phyloP scores from a whole-genome alignment of 2,888 invertebrate species.

The Branchipolynoe longqiensis region DNA sequence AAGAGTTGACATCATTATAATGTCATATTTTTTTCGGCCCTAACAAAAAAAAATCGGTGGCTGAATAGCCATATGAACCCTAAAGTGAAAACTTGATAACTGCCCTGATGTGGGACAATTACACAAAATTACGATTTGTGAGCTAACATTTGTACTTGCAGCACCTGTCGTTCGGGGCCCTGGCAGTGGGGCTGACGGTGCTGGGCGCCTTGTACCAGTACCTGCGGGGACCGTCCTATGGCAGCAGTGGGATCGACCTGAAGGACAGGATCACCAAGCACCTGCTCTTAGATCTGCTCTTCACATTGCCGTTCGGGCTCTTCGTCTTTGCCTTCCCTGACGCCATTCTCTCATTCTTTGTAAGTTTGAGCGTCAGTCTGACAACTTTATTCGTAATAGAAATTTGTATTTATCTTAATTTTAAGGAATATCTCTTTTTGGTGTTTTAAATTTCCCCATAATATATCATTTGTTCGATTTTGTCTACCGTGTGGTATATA shows the following conservation, averaged over 20 bases:
- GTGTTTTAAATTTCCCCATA: too few relatives aligned
- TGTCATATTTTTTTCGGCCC: too few relatives aligned
- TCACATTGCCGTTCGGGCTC: background rate
- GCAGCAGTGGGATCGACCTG: conserved; percentile 28
- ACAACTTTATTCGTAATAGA: too few relatives aligned
- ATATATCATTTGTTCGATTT: too few relatives aligned
- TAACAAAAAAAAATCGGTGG: too few relatives aligned
- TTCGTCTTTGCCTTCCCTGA: conserved; percentile 27
- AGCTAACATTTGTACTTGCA: conserved; percentile 1
- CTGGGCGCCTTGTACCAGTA: conserved; percentile 14
- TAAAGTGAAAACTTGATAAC: too few relatives aligned
- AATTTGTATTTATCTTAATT: too few relatives aligned
- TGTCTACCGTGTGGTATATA: too few relatives aligned
- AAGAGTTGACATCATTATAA: too few relatives aligned
- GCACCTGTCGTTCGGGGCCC: conserved; percentile 13
- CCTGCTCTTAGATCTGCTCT: conserved; percentile 42
- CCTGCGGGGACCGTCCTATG: conserved; percentile 27
- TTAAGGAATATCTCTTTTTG: too few relatives aligned
- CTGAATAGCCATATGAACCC: too few relatives aligned
- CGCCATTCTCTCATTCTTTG: background rate
- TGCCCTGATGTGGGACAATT: background rate
- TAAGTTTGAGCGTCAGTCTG: too few relatives aligned
- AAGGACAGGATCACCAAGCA: conserved; percentile 36
- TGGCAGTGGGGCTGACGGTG: background rate
- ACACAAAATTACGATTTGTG: background rate